These are phyloP conservation scores for Anolis carolinensis DNA, from an alignment of 2,113 vertebrate genomes.

Conservation along the genomic window DNA sequence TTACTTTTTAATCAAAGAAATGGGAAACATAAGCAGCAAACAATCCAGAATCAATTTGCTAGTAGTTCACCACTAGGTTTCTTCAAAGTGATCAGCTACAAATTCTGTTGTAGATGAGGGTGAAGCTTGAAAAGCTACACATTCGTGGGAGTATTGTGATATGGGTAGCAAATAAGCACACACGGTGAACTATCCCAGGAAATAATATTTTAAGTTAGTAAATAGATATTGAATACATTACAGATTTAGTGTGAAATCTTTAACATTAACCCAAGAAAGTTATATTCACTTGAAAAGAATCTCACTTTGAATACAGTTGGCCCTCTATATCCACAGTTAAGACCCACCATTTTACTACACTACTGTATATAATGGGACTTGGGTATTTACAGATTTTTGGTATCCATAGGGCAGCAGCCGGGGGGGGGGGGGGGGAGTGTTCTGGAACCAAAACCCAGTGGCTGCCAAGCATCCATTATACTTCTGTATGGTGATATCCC, in stretches of 20 bases:
- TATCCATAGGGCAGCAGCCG: too few relatives aligned
- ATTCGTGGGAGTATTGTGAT: background rate
- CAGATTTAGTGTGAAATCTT: background rate
- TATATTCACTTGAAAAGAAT: background rate
- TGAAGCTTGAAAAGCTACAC: background rate
- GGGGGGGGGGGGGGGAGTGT: too few relatives aligned
- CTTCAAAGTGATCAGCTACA: background rate
- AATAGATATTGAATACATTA: background rate
- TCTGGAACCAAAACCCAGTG: too few relatives aligned
- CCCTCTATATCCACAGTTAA: too few relatives aligned
- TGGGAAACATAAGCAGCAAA: background rate
- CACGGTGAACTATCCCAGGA: background rate
- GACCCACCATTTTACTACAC: too few relatives aligned
- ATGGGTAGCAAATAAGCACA: background rate
- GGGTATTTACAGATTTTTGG: too few relatives aligned
- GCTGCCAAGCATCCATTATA: too few relatives aligned
- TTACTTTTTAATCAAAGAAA: background rate
- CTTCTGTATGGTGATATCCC: background rate
- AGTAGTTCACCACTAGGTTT: background rate
- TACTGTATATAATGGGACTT: too few relatives aligned
- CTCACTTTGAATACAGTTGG: background rate
- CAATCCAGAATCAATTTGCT: background rate
- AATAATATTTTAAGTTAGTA: background rate
- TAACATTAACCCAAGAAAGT: background rate
- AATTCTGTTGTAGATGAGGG: background rate